These are phyloP conservation scores for Eupristina koningsbergeri DNA, from an alignment of 1,140 invertebrate genomes.

Conservation along the genomic window DNA sequence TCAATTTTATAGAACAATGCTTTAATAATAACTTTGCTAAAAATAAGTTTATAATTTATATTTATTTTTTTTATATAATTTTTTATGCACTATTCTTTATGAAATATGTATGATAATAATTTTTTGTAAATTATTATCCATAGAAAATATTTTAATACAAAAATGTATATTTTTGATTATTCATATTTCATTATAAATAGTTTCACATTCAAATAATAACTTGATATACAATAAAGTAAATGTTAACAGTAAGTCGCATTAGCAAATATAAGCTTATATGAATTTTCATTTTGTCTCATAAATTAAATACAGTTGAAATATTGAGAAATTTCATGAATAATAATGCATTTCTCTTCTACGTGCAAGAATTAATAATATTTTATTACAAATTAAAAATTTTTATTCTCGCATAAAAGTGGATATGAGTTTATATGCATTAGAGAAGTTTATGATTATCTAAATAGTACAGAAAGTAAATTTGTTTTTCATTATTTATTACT, in stretches of 20 bases:
- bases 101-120: not conserved
- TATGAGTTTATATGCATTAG: not conserved
- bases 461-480: conserved; percentile 9
- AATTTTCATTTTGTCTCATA: conserved; percentile 45
- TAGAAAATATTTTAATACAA: not conserved
- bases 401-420: conserved; percentile 4
- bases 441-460: conserved; percentile 34
- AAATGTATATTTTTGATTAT: not conserved
- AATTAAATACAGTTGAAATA: conserved; percentile 42
- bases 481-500: conserved; percentile 14
- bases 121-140: not conserved
- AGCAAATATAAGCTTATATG: not conserved
- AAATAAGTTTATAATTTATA: too few species aligned
- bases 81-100: not conserved
- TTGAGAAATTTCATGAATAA: conserved; percentile 51
- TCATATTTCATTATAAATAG: not conserved
- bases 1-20: too few species aligned
- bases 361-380: conserved; percentile 40
- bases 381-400: conserved; percentile 27
- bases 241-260: conserved; percentile 21
- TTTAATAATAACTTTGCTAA: not conserved
- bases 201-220: conserved; percentile 9
- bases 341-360: conserved; percentile 5
- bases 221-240: conserved; percentile 28
- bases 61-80: not conserved